Evolutionary conservation across 1,140 invertebrate genomes (phyloP).

Genomic region (Melipona quadrifasciata): DNA sequence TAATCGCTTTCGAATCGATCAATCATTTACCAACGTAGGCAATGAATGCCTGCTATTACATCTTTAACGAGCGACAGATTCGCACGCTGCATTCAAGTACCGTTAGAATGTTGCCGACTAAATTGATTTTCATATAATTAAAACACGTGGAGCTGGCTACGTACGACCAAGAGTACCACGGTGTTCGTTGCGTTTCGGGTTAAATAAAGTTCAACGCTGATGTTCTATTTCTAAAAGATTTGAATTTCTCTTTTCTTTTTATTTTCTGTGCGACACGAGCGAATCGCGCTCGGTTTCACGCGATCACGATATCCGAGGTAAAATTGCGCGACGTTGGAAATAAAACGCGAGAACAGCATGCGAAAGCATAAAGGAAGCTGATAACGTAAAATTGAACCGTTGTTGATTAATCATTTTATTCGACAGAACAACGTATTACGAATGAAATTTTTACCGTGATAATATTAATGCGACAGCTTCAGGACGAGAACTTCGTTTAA

Average conservation of each 20-base stretch:
- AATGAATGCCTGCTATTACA: constrained; percentile 39
- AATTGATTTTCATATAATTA: not conserved
- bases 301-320: not conserved
- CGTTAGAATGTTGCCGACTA: constrained; percentile 17
- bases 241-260: not conserved
- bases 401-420: too few relatives aligned
- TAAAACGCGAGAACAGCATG: not conserved
- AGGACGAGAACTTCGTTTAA: too few relatives aligned
- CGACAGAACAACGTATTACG: too few relatives aligned
- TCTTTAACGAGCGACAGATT: constrained; percentile 6
- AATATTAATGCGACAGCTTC: not conserved
- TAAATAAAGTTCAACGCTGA: too few relatives aligned
- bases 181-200: too few relatives aligned
- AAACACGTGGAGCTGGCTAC: not conserved
- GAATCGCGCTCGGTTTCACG: not conserved
- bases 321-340: not conserved
- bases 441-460: not conserved
- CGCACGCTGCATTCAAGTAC: not conserved
- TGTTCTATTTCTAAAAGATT: not conserved
- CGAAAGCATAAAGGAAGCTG: not conserved
- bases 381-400: not conserved
- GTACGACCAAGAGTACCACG: too few relatives aligned
- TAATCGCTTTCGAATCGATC: constrained; percentile 57
- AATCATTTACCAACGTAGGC: constrained; percentile 46
- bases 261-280: too few relatives aligned